Conservation (phyloP, 2,888 invertebrate genomes). For the Drosophila yooni region DNA sequence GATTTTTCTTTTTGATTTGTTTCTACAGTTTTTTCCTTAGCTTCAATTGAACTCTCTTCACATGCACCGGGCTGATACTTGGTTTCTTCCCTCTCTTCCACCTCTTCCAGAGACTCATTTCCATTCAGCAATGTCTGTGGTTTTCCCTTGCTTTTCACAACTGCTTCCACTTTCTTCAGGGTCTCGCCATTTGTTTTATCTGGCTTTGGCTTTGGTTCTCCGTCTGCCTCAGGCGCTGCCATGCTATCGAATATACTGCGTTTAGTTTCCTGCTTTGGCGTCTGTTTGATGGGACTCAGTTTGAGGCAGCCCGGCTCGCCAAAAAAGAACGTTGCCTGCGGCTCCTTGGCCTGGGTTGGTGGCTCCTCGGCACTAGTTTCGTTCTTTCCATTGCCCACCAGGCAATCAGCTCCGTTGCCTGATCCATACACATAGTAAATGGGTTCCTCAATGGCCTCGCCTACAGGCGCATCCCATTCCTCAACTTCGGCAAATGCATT, state of each 20-base stretch:
- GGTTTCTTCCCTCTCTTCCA: neutral
- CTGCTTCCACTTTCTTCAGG: constrained; percentile 13
- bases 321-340: constrained; percentile 85
- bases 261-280: constrained; percentile 62
- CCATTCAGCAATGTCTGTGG: constrained; percentile 23
- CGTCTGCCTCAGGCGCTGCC: constrained; percentile 7
- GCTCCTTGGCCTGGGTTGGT: constrained; percentile 55
- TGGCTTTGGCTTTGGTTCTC: constrained; percentile 19
- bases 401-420: constrained; percentile 90
- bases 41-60: constrained; percentile 4
- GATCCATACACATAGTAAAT: constrained; percentile 88
- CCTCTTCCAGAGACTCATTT: constrained; percentile 17
- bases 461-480: constrained; percentile 82
- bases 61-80: constrained; percentile 2
- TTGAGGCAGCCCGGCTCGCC: constrained; percentile 85
- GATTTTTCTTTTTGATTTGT: neutral
- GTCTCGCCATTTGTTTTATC: constrained; percentile 71
- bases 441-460: constrained; percentile 91
- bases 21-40: constrained; percentile 1
- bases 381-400: constrained; percentile 88
- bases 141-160: constrained; percentile 6
- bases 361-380: constrained; percentile 86
- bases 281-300: constrained; percentile 82
- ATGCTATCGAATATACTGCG: constrained; percentile 69
- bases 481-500: constrained; percentile 3